Percentiles rank a stretch among this genome's conserved stretches.
Evolutionary conservation across 35 echinoderm and acorn worm genomes (phyloP).

Genomic region (Eucidaris tribuloides): DNA sequence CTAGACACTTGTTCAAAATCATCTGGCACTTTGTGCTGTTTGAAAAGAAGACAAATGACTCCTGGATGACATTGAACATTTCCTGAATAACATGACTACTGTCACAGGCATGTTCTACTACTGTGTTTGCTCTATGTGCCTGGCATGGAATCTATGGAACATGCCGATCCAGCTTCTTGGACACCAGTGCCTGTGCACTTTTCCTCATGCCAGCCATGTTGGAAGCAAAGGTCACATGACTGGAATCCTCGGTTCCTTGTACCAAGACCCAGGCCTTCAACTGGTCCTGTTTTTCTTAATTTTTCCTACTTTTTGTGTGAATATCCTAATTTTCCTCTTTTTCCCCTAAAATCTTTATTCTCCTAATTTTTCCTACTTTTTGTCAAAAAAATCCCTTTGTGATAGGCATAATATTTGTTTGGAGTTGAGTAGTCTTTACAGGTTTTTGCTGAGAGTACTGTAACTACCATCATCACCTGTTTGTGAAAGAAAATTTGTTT

Average conservation of each 20-base stretch:
- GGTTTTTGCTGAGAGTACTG: no score
- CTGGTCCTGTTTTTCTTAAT: no score
- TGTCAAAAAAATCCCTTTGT: no score
- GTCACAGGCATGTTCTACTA: conserved; percentile 11
- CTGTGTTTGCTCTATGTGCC: conserved; percentile 19
- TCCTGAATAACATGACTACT: not conserved
- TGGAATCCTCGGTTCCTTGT: not conserved
- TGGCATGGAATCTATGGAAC: conserved; percentile 34
- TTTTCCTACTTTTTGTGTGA: no score
- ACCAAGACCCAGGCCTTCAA: not conserved
- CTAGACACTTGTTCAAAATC: not conserved
- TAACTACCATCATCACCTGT: no score
- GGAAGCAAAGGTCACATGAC: not conserved
- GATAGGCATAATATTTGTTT: no score
- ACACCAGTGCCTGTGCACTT: not conserved
- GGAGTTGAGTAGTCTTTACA: no score
- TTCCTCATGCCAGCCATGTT: not conserved
- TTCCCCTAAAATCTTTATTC: no score
- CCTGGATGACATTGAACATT: conserved; percentile 5
- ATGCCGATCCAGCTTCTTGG: not conserved
- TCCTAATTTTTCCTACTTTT: no score
- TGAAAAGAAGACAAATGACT: conserved; percentile 13
- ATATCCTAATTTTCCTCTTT: no score
- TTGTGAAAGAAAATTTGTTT: no score
- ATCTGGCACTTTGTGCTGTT: conserved; percentile 18